phyloP scores from a whole-genome alignment of 2,888 invertebrate genomes.

The Dryococelus australis region DNA sequence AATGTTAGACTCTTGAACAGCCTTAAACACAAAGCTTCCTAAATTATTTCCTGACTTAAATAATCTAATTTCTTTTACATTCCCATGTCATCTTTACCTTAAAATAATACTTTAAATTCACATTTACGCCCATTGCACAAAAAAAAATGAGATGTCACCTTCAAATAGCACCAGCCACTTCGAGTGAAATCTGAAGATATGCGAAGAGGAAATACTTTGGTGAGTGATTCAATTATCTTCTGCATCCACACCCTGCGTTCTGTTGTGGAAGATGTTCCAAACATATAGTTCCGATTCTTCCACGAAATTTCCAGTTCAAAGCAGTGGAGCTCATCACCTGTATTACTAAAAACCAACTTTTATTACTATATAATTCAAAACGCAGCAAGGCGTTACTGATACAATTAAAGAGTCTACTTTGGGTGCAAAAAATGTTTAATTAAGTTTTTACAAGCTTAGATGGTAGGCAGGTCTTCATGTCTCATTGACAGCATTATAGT shows the following conservation, averaged over 20 bases:
- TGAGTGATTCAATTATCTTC: constrained; percentile 76
- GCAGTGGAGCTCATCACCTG: constrained; percentile 68
- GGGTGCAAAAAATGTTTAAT: no score
- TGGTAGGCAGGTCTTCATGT: no score
- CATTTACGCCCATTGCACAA: no score
- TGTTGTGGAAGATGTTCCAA: constrained; percentile 50
- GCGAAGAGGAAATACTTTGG: constrained; percentile 70
- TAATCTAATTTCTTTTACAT: no score
- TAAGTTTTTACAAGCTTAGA: no score
- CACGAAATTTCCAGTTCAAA: constrained; percentile 67
- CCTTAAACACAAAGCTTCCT: no score
- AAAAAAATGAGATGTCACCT: constrained; percentile 58
- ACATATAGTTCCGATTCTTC: constrained; percentile 51
- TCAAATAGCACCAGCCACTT: constrained; percentile 82
- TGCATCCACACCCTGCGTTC: constrained; percentile 76
- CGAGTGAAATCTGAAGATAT: constrained; percentile 75
- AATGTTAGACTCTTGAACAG: no score
- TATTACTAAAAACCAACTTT: constrained; percentile 54
- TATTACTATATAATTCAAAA: neutral
- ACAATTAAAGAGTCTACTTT: no score
- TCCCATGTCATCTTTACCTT: no score
- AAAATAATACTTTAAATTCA: no score
- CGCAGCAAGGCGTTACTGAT: no score
- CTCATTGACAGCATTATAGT: neutral
- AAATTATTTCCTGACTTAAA: no score